phyloP scores from a whole-genome alignment of 2,888 invertebrate genomes.

The Phrixothrix hirtus region DNA sequence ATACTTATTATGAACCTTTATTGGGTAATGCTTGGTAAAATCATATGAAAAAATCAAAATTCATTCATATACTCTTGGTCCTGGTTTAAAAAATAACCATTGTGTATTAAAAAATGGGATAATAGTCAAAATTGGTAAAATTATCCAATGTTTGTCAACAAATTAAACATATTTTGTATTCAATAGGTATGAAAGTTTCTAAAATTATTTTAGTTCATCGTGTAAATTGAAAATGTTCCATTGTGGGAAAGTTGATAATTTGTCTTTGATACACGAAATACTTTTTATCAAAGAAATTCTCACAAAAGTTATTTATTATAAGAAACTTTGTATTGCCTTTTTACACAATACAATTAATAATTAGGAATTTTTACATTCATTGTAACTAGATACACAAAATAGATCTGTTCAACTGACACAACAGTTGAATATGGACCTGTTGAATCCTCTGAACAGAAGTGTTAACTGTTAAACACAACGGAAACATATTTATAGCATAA shows the following conservation, averaged over 20 bases:
- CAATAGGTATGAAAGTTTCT: background rate
- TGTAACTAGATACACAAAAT: too few species aligned
- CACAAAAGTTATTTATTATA: background rate
- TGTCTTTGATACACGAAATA: background rate
- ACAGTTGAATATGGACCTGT: too few species aligned
- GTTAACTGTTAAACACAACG: too few species aligned
- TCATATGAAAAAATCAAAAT: background rate
- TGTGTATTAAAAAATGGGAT: background rate
- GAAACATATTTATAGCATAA: too few species aligned
- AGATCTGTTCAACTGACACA: too few species aligned
- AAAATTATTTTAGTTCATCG: background rate
- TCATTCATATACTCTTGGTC: background rate
- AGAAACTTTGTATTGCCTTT: background rate
- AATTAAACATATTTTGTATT: background rate
- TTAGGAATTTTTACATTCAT: too few species aligned
- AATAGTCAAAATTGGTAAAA: conserved; percentile 1
- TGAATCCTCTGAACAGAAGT: too few species aligned
- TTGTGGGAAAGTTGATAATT: conserved; percentile 1
- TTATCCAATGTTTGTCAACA: background rate
- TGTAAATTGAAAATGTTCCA: background rate
- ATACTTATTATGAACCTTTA: background rate
- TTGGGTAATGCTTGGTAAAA: background rate
- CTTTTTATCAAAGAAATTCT: background rate
- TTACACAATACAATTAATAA: too few species aligned
- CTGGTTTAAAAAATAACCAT: background rate